A percentile compares a stretch with the other conserved stretches of the same genome.
phyloP scores from a whole-genome alignment of 1,140 invertebrate genomes.

The Pseudomyrmex gracilis region DNA sequence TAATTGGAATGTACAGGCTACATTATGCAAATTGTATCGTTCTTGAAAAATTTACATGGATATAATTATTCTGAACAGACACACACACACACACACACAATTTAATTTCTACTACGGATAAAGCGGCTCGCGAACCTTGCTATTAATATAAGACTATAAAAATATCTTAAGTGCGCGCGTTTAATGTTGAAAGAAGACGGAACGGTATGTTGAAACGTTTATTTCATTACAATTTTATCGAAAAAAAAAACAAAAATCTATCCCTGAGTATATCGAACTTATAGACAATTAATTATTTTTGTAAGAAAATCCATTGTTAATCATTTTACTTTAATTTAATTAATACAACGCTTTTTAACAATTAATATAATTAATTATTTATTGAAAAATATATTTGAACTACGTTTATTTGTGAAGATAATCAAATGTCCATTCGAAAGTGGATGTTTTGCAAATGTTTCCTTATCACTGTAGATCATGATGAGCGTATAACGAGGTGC shows the following conservation, averaged over 20 bases:
- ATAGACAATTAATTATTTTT: not conserved
- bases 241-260: not conserved
- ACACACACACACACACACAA: not conserved
- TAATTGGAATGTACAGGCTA: slow-evolving; percentile 37
- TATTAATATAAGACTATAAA: not conserved
- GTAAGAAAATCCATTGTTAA: no score
- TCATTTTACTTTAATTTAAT: no score
- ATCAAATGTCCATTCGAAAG: not conserved
- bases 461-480: slow-evolving; percentile 24
- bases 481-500: slow-evolving; percentile 65
- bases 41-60: slow-evolving; percentile 57
- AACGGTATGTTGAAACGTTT: not conserved
- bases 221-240: not conserved
- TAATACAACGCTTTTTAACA: not conserved
- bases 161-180: not conserved
- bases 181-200: not conserved
- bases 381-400: not conserved
- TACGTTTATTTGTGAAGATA: not conserved
- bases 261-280: not conserved
- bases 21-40: slow-evolving; percentile 55
- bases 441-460: not conserved
- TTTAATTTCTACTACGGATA: slow-evolving; percentile 4
- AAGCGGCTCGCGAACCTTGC: not conserved
- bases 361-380: not conserved
- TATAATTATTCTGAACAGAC: slow-evolving; percentile 14